These are phyloP conservation scores for Conger conger DNA, from an alignment of 2,113 vertebrate species.

Conservation along the genomic window DNA sequence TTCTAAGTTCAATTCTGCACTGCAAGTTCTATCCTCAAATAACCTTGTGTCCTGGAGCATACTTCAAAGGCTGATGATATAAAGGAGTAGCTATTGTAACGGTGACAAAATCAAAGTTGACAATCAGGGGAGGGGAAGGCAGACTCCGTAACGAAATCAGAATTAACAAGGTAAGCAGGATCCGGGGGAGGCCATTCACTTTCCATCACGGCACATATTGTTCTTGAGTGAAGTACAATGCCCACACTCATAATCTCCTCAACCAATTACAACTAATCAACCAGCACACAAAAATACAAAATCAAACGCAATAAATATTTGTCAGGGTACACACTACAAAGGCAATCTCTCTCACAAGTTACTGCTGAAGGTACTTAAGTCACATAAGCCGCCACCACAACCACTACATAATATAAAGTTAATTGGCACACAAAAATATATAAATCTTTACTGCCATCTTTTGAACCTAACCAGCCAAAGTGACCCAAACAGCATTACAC, in stretches of 20 bases:
- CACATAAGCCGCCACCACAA: not conserved
- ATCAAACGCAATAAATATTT: not conserved
- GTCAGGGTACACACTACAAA: not conserved
- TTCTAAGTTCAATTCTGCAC: not conserved
- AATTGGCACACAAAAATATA: not conserved
- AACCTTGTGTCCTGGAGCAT: not conserved
- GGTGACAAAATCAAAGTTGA: conserved; percentile 1
- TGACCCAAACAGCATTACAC: not conserved
- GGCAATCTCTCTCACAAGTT: not conserved
- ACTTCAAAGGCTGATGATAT: not conserved
- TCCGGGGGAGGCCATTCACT: not conserved
- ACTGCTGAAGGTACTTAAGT: not conserved
- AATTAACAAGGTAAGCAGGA: not conserved
- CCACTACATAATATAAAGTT: not conserved
- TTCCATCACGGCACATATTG: not conserved
- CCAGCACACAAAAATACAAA: not conserved
- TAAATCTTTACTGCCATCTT: not conserved
- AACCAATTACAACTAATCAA: not conserved
- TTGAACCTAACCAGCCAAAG: not conserved
- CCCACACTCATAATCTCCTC: not conserved
- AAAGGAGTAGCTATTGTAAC: not conserved
- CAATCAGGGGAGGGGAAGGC: not conserved
- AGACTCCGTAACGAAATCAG: not conserved
- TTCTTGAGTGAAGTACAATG: not conserved
- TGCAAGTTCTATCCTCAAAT: not conserved